Evolutionary conservation across 2,888 invertebrate species (phyloP).

Genomic region (Lissocephala sabroskyi): DNA sequence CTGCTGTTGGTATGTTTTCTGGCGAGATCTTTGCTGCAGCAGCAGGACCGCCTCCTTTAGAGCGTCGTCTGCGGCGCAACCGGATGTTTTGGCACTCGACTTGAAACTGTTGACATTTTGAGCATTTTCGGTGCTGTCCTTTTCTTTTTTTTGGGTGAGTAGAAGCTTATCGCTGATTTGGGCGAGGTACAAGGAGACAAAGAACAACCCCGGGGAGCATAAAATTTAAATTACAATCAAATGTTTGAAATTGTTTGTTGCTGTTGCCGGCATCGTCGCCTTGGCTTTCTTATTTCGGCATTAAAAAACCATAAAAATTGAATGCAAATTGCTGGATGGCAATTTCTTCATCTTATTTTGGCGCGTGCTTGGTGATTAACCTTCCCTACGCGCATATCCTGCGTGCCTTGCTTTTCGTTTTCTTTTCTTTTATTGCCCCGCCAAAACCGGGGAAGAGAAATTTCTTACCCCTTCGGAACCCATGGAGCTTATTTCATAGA

Average conservation of each 20-base stretch:
- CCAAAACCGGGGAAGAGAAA: too few relatives aligned
- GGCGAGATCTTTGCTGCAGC: too few relatives aligned
- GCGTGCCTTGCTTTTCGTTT: too few relatives aligned
- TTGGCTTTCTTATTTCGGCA: conserved; percentile 12
- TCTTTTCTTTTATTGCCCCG: too few relatives aligned
- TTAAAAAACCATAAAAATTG: conserved; percentile 29
- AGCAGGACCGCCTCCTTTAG: conserved; percentile 8
- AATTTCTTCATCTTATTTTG: too few relatives aligned
- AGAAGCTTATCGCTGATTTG: conserved; percentile 42
- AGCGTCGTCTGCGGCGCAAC: not conserved
- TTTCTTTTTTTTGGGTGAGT: conserved; percentile 20
- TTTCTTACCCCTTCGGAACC: too few relatives aligned
- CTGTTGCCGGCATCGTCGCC: not conserved
- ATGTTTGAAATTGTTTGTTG: conserved; percentile 20
- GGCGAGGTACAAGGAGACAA: conserved; percentile 19
- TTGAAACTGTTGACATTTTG: conserved; percentile 38
- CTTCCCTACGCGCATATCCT: too few relatives aligned
- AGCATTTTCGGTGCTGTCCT: conserved; percentile 38
- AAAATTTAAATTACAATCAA: conserved; percentile 36
- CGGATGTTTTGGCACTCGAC: conserved; percentile 1
- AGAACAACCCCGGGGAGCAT: conserved; percentile 1
- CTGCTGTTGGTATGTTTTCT: not conserved
- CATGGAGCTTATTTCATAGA: too few relatives aligned
- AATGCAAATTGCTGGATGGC: conserved; percentile 12
- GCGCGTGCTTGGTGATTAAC: too few relatives aligned